Evolutionary conservation across 2,888 invertebrate genomes (phyloP).

Genomic region (Parapristionchus giblindavisi): DNA sequence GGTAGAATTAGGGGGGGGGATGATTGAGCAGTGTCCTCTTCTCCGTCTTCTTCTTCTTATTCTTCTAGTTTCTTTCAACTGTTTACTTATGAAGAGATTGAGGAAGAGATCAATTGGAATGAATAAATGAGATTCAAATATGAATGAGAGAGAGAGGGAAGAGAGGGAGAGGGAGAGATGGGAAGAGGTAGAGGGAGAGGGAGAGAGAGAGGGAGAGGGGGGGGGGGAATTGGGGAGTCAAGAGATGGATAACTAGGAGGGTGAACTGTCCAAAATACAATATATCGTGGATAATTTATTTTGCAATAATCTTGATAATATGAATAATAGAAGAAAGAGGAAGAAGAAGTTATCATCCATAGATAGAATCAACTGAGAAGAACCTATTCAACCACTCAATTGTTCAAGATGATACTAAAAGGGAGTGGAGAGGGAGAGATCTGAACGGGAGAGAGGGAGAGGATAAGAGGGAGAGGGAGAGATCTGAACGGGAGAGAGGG

Average conservation of each 20-base stretch:
- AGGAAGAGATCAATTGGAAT: constrained; percentile 18
- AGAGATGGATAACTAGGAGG: no score
- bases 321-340: neutral
- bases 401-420: no score
- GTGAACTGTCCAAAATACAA: no score
- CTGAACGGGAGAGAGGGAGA: no score
- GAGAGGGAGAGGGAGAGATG: constrained; percentile 5
- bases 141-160: neutral
- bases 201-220: neutral
- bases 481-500: no score
- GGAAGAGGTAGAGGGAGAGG: constrained; percentile 5
- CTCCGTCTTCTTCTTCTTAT: neutral
- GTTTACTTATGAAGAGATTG: constrained; percentile 26
- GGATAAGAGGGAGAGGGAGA: no score
- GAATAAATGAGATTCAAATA: neutral
- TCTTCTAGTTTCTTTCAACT: constrained; percentile 4
- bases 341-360: neutral
- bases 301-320: no score
- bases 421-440: no score
- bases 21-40: neutral
- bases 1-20: neutral
- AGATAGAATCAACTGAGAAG: no score
- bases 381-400: no score
- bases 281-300: no score
- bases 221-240: neutral